Conservation (phyloP, 2,797 vertebrate species). For the Spondyliosoma cantharus region DNA sequence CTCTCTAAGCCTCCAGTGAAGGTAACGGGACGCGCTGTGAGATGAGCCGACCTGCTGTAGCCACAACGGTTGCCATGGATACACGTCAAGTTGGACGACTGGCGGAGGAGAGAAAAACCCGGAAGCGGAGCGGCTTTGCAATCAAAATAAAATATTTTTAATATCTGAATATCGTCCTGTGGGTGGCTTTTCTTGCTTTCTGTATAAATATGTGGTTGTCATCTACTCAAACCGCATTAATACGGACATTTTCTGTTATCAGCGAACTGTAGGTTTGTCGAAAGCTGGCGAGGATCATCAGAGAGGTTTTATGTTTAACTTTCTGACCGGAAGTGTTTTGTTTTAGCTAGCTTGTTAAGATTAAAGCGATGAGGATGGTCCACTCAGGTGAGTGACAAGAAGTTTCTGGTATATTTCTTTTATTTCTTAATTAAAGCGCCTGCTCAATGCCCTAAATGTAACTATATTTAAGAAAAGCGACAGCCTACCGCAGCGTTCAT, state of each 20-base stretch:
- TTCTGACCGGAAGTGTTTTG: not conserved
- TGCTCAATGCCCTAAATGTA: too few relatives aligned
- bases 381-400: too few relatives aligned
- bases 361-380: not conserved
- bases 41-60: constrained; percentile 42
- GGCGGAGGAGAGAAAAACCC: not conserved
- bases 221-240: not conserved
- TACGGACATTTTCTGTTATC: accelerated
- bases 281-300: accelerated
- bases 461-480: not conserved
- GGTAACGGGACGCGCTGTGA: constrained; percentile 50
- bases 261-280: too few relatives aligned
- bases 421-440: not conserved
- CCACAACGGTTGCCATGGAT: constrained; percentile 67
- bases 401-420: not conserved
- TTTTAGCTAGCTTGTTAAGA: not conserved
- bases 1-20: constrained; percentile 4
- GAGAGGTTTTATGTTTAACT: constrained; percentile 9
- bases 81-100: constrained; percentile 23
- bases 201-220: accelerated
- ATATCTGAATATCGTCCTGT: too few relatives aligned
- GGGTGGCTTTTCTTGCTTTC: accelerated
- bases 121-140: constrained; percentile 3
- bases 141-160: constrained; percentile 29
- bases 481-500: not conserved